phyloP scores from a whole-genome alignment of 2,888 invertebrate genomes.

The Eurois occulta region DNA sequence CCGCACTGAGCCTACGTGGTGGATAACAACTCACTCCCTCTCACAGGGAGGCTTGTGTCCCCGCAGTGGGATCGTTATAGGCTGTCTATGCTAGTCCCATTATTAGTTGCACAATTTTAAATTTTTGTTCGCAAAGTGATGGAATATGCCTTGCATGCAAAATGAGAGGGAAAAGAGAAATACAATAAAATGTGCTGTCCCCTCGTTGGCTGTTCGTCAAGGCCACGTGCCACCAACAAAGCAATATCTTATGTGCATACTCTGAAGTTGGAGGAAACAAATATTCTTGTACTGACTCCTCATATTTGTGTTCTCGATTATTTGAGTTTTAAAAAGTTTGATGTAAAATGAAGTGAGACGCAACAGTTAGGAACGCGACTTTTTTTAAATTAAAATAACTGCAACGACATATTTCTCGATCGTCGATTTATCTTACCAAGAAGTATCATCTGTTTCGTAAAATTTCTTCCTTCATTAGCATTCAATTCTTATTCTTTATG shows the following conservation, averaged over 20 bases:
- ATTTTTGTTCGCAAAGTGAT: background rate
- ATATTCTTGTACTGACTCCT: conserved; percentile 8
- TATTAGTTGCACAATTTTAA: background rate
- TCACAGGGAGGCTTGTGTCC: background rate
- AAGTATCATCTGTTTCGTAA: background rate
- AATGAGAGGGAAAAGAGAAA: background rate
- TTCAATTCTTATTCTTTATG: no score
- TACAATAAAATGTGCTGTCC: conserved; percentile 16
- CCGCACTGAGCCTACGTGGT: background rate
- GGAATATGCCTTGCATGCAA: background rate
- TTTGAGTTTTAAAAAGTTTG: conserved; percentile 6
- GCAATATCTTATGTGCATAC: conserved; percentile 44
- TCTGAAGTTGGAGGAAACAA: conserved; percentile 18
- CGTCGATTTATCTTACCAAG: background rate
- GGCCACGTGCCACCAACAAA: conserved; percentile 37
- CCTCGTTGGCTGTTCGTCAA: conserved; percentile 7
- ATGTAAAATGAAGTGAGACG: background rate
- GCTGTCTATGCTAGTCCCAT: background rate
- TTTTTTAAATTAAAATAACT: background rate
- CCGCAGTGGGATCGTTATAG: background rate
- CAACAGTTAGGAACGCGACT: background rate
- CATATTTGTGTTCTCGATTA: conserved; percentile 9
- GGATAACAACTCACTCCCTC: background rate
- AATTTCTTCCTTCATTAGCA: background rate
- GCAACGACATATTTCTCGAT: background rate